Base-by-base conservation (phyloP, 2,797 vertebrate genomes). In the Mareca penelope region DNA sequence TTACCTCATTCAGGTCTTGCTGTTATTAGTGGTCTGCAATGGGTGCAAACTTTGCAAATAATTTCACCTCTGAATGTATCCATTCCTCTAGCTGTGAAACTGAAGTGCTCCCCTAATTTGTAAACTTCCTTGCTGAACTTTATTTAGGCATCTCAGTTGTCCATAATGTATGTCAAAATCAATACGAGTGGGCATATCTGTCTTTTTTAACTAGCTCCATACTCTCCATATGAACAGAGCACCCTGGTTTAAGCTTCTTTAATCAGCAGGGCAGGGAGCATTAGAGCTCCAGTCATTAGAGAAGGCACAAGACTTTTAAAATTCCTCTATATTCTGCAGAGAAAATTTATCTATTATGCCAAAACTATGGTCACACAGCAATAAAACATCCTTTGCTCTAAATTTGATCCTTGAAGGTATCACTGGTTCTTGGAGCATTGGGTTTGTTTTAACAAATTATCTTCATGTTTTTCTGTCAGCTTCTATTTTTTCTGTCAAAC, bases 401-500 rank as follows among this genome's bases (percentile, higher is more conserved):
- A 80, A 80, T 48, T 46, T 50, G 61, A 55, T 73, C 67, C 63
- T 81, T 77, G 90, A 94, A 60, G 71, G 80, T 91, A 86, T 95
- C 12, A 0, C 86, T 96, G 56, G 15, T 79, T 86, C 75, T 80
- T 29, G 33, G 78, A 80, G 68, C 2, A 33, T 18, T 92, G 31
- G 28, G 68, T 88, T 95, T 94, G 71, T 87, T 95, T 89, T 89
- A 75, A 89, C 68, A 95, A 87, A 87, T 85, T 92, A 78, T 61
- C 86, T 42, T 90, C 76, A 61, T 57, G 57, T 94, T 93, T 93
- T 96, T 71, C 90, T 87, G 88, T 87, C 90, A 76, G 50, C 39
- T 88, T 93, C 59, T 86, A 87, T 87, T 96, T 94, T 94, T 87
- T 42, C 84, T 95, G 88, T 68, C 86, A 93, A 53, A 56, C 48